These are phyloP conservation scores for Galerucella pusilla DNA, from an alignment of 2,888 invertebrate species.

Conservation along the genomic window DNA sequence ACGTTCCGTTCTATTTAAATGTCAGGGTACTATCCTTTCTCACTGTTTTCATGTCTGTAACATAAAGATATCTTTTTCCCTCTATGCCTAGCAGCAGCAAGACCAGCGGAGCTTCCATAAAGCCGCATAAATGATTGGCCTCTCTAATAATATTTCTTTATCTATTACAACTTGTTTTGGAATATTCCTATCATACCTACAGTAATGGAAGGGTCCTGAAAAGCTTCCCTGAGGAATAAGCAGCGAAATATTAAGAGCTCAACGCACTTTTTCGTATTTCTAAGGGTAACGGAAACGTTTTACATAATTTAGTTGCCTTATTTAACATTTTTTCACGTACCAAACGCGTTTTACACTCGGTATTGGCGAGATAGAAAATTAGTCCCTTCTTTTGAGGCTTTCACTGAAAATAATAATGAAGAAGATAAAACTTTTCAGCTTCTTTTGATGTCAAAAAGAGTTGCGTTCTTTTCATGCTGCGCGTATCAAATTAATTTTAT, in stretches of 20 bases:
- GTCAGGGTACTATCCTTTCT: too few species aligned
- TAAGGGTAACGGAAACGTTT: not conserved
- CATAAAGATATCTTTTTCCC: too few species aligned
- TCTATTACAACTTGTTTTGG: not conserved
- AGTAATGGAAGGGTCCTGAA: not conserved
- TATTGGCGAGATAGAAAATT: not conserved
- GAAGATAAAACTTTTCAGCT: not conserved
- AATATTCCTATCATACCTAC: not conserved
- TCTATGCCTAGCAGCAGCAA: too few species aligned
- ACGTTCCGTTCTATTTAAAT: too few species aligned
- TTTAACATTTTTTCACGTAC: slow-evolving; percentile 26
- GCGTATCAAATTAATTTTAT: not conserved
- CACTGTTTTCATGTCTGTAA: too few species aligned
- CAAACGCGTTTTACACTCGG: slow-evolving; percentile 3
- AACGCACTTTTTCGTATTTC: not conserved
- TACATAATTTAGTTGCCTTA: slow-evolving; percentile 21
- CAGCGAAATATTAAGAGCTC: not conserved
- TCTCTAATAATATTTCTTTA: too few species aligned
- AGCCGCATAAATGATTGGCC: too few species aligned
- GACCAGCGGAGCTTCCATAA: too few species aligned
- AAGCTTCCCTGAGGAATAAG: too few species aligned
- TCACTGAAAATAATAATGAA: not conserved
- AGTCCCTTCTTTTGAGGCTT: slow-evolving; percentile 10
- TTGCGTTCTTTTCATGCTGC: not conserved
- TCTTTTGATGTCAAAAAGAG: not conserved